Evolutionary conservation across 2,797 vertebrate genomes (phyloP), one percentile per base, ranked within the genome.

Genomic region (Anabas testudineus): DNA sequence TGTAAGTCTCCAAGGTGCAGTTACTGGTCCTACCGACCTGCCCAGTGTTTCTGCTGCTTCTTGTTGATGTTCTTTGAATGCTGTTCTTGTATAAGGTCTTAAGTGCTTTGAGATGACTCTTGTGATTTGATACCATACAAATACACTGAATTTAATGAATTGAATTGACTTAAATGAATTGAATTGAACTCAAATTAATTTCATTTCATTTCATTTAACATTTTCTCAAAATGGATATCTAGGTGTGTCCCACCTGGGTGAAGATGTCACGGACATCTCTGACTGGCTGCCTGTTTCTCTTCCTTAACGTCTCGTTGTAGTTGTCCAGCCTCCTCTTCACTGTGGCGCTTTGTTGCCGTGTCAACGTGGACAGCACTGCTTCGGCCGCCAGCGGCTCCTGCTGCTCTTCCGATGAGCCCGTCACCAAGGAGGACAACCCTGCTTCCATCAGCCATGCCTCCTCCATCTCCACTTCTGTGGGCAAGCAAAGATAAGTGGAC

Each of bases 401-500:
- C 64, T 96, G 95, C 52, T 82, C 82, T 0, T 55, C 16, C 0
- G 57, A n/a, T 12, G 74, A 61, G 41, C 94, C 95, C 0, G 91
- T 96, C 71, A 98, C 94, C 76, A 99, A 71, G 0, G 94, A 95
- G 22, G 96, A 96, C 15, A 99, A 78, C 10, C 98, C 98, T 0
- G 96, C 96, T 0, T 97, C 96, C 61, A 94, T 94, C 16, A 99
- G 88, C 98, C 98, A 99, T 70, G 95, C 96, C 45, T 96, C 97
- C 83, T 99, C 97, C 72, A 97, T 82, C 71, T 98, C 97, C 10
- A 95, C 95, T 88, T 98, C 97, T 99, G 87, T 2, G 67, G 12
- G 51, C 46, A 28, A 36, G 61, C 18, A 75, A 3, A 57, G 22
- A 64, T 16, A 8, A 12, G 39, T 60, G 10, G 22, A 42, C 16